Percentiles rank a stretch among this genome's conserved stretches.
phyloP scores from a whole-genome alignment of 2,888 invertebrate genomes.

The Melanchra persicariae region DNA sequence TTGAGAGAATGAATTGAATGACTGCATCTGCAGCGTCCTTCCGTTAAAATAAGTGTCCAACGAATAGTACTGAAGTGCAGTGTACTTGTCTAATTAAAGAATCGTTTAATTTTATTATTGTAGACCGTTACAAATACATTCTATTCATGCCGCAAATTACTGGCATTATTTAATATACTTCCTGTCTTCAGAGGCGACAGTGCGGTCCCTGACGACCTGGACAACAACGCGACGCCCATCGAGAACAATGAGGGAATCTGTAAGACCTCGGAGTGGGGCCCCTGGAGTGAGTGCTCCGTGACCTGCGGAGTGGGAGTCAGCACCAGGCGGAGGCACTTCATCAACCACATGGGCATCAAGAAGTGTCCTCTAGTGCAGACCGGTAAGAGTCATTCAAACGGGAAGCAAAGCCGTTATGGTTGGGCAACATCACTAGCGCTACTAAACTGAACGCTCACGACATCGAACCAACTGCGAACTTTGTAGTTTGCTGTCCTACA shows the following conservation, averaged over 20 bases:
- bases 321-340: conserved; percentile 94
- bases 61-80: background rate
- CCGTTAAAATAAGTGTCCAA: background rate
- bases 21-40: background rate
- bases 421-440: conserved; percentile 4
- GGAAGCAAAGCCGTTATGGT: too few species aligned
- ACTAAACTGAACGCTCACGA: background rate
- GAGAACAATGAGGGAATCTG: conserved; percentile 89
- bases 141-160: background rate
- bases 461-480: background rate
- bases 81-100: background rate
- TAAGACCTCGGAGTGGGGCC: conserved; percentile 93
- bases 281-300: conserved; percentile 96
- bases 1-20: background rate
- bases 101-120: background rate
- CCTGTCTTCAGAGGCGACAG: conserved; percentile 70
- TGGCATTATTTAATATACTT: background rate
- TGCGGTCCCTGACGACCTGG: conserved; percentile 63
- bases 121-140: background rate
- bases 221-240: conserved; percentile 60
- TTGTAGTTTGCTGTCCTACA: background rate
- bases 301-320: conserved; percentile 95
- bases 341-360: conserved; percentile 94
- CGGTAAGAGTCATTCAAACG: conserved; percentile 75
- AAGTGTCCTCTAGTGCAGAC: conserved; percentile 94